Percentiles rank a stretch among this genome's conserved stretches.
These are phyloP conservation scores for Andinoacara biseriatus DNA, from an alignment of 2,113 vertebrate genomes.

Conservation along the genomic window DNA sequence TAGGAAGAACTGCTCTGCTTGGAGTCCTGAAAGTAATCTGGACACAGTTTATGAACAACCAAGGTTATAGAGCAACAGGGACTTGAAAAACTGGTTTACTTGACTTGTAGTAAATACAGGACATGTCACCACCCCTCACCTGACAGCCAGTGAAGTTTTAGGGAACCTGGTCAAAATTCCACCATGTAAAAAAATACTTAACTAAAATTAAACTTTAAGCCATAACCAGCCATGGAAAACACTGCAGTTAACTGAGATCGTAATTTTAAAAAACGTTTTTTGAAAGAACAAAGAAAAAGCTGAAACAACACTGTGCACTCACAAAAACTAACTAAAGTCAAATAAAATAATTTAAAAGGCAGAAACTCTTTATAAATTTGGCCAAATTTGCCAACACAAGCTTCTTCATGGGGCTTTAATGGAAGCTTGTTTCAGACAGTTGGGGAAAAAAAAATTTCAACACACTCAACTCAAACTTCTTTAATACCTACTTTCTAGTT, in stretches of 20 bases:
- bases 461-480: too few species aligned
- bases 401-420: too few species aligned
- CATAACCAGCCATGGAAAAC: not conserved
- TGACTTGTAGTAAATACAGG: slow-evolving; percentile 64
- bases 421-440: too few species aligned
- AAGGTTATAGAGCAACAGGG: slow-evolving; percentile 58
- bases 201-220: slow-evolving; percentile 1
- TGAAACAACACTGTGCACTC: not conserved
- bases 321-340: too few species aligned
- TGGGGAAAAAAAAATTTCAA: too few species aligned
- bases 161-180: not conserved
- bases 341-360: not conserved
- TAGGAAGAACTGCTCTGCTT: not conserved
- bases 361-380: too few species aligned
- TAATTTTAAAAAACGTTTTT: too few species aligned
- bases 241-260: too few species aligned
- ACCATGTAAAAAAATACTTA: not conserved
- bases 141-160: not conserved
- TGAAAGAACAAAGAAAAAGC: too few species aligned
- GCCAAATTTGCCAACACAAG: too few species aligned
- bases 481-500: too few species aligned
- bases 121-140: slow-evolving; percentile 19
- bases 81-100: slow-evolving; percentile 69
- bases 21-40: slow-evolving; percentile 34
- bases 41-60: slow-evolving; percentile 24